Evolutionary conservation across 1,140 invertebrate species (phyloP), one percentile per base, ranked within the genome.

Genomic region (Aphidius gifuensis): DNA sequence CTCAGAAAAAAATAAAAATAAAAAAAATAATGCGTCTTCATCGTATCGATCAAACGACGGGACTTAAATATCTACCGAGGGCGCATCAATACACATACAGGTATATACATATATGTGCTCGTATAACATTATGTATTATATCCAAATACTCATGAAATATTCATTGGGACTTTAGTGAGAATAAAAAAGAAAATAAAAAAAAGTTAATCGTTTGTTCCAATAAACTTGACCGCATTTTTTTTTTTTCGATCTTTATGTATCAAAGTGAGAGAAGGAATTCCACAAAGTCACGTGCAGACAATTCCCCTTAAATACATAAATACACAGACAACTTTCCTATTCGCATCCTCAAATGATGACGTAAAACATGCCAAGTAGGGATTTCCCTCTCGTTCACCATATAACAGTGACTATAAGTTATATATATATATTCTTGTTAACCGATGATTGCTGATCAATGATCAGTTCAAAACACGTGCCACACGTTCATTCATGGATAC

Each of bases 391-490:
- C 70, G 66, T 58, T 61, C 47, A 23, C 16, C 40, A 61, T 60
- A 62, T 64, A 66, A 66, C 23, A 32, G 23, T 32, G 23, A 32
- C 2, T 32, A 32, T 32, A 32, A n/a, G n/a, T n/a, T 32, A 32
- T 32, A 32, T 32, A 32, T 32, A 32, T 32, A 4, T 32, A 32
- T 32, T 3, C 23, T 32, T 32, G 23, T 32, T 66, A 64, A 64
- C 65, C 67, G 66, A 68, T 68, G 68, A 72, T 69, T 69, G 23
- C 66, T 63, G 64, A 69, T 69, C 71, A 64, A 58, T 61, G 66
- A 72, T 70, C 68, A 64, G 62, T 60, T 44, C 62, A 60, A 40
- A 46, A 46, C 64, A 64, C 60, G 65, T 61, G 66, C 65, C 23
- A 53, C 57, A 58, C 44, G 58, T 32, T 32, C 23, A 32, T 32